Evolutionary conservation across 2,888 invertebrate species (phyloP).

Genomic region (Pherbina coryleti): DNA sequence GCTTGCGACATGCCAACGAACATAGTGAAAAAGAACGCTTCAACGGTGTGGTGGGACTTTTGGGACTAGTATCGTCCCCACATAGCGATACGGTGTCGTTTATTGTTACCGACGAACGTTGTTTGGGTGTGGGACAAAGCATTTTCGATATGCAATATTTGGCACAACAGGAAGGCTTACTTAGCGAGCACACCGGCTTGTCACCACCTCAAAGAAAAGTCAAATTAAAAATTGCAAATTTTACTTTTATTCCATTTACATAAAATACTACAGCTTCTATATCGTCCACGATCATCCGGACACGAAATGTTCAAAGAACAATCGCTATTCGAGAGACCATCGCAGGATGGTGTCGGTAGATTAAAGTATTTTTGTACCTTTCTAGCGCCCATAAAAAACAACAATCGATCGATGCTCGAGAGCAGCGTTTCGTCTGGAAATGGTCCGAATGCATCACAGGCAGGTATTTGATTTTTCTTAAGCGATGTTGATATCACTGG

Average conservation of each 20-base stretch:
- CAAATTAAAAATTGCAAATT: too few species aligned
- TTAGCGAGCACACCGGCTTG: too few species aligned
- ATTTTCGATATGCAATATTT: neutral
- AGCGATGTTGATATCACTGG: slow-evolving; percentile 40
- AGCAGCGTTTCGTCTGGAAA: slow-evolving; percentile 62
- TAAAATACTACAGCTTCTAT: slow-evolving; percentile 23
- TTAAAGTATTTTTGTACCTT: slow-evolving; percentile 42
- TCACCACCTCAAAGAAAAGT: too few species aligned
- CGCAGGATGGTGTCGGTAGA: slow-evolving; percentile 35
- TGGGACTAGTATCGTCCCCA: neutral
- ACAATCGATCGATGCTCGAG: slow-evolving; percentile 55
- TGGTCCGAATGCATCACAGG: slow-evolving; percentile 53
- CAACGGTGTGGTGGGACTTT: slow-evolving; percentile 40
- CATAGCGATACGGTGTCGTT: neutral
- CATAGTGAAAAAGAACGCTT: slow-evolving; percentile 54
- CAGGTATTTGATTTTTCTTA: slow-evolving; percentile 41
- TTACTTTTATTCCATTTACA: neutral
- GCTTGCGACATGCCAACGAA: slow-evolving; percentile 53
- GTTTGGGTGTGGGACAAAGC: neutral
- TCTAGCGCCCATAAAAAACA: slow-evolving; percentile 53
- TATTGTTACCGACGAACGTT: neutral
- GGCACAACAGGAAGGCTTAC: neutral
- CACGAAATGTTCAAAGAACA: slow-evolving; percentile 29
- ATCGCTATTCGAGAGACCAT: slow-evolving; percentile 33
- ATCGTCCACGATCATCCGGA: slow-evolving; percentile 29